Evolutionary conservation across 2,797 vertebrate species (phyloP).

Genomic region (Propithecus perrieri): DNA sequence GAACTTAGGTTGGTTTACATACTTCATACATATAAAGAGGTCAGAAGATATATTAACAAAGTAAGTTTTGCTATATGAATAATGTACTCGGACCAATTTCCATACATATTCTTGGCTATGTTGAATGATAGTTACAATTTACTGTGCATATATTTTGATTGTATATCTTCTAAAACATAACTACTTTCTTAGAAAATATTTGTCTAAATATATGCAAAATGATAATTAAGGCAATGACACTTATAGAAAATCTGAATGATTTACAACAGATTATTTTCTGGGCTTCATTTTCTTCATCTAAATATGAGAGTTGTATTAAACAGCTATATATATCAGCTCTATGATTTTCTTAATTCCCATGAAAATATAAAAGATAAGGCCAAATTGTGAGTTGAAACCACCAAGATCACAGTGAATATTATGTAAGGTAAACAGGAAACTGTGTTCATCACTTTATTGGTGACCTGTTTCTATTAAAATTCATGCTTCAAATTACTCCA

Average conservation of each 20-base stretch:
- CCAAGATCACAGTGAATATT: background rate
- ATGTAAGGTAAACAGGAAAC: background rate
- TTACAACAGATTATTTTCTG: background rate
- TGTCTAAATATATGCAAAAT: background rate
- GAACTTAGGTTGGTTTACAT: background rate
- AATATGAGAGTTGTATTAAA: background rate
- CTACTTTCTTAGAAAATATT: background rate
- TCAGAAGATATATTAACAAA: background rate
- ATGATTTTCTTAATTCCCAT: background rate
- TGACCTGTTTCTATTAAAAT: background rate
- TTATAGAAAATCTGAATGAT: background rate
- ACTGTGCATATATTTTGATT: background rate
- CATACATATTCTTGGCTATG: background rate
- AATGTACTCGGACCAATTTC: background rate
- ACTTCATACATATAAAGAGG: background rate
- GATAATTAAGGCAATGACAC: background rate
- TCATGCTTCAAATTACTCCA: background rate
- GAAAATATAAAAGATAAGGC: background rate
- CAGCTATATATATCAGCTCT: background rate
- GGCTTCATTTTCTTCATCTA: slow-evolving; percentile 1
- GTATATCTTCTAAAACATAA: background rate
- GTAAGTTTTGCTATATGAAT: background rate
- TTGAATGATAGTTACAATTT: background rate
- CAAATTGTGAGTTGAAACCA: background rate
- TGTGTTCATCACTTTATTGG: background rate